Conservation (phyloP, 1,140 invertebrate species). For the Sycophaga agraensis region DNA sequence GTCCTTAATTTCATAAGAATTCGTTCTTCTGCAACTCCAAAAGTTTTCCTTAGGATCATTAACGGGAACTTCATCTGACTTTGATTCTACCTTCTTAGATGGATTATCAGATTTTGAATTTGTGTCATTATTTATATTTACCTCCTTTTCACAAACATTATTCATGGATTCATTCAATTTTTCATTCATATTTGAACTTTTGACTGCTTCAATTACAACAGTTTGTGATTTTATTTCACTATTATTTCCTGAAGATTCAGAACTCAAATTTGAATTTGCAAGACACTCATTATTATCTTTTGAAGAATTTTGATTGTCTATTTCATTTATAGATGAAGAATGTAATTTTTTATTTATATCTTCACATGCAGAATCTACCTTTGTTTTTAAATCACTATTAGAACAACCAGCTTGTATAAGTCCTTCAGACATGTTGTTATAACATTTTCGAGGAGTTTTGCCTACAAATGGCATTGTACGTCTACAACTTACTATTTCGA, state of each 20-base stretch:
- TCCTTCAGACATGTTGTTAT: neutral
- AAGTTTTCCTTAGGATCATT: neutral
- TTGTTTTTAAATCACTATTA: neutral
- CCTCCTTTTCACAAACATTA: neutral
- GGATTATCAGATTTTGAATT: neutral
- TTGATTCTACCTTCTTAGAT: neutral
- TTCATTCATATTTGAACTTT: too few species aligned
- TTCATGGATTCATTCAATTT: neutral
- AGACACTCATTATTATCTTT: neutral
- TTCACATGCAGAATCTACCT: neutral
- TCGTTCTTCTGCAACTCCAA: constrained; percentile 15
- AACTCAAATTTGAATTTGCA: neutral
- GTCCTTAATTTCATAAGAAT: constrained; percentile 9
- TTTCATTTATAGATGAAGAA: neutral
- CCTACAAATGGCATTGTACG: constrained; percentile 18
- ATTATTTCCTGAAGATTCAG: neutral
- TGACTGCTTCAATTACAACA: too few species aligned
- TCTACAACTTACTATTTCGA: constrained; percentile 5
- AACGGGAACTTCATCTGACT: neutral
- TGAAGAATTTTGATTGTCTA: neutral
- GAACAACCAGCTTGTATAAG: neutral
- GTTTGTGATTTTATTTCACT: too few species aligned
- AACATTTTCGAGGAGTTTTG: neutral
- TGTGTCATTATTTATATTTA: neutral
- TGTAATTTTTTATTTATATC: neutral